A percentile compares a stretch with the other conserved stretches of the same genome.
These are phyloP conservation scores for Drosophila prostipennis DNA, from an alignment of 2,888 invertebrate species.

Conservation along the genomic window DNA sequence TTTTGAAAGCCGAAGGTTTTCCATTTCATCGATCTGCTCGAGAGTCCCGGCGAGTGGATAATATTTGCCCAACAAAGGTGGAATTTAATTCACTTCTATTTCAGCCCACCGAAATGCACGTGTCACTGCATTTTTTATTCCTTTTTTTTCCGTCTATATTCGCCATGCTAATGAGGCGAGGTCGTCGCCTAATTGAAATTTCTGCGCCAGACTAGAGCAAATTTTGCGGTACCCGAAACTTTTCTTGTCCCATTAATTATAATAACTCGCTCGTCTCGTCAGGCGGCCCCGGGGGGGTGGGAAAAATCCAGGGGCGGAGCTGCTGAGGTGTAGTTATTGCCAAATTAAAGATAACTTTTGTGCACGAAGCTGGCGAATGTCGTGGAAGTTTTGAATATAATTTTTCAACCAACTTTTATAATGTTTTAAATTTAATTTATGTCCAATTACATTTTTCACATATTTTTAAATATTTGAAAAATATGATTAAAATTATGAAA, in stretches of 20 bases:
- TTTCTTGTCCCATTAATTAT: slow-evolving; percentile 25
- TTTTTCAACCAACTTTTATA: not conserved
- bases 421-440: too few species aligned
- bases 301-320: not conserved
- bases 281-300: not conserved
- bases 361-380: not conserved
- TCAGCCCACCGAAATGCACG: slow-evolving; percentile 1
- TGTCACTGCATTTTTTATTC: slow-evolving; percentile 3
- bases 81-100: slow-evolving; percentile 23
- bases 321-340: slow-evolving; percentile 7
- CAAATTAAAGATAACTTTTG: slow-evolving; percentile 6
- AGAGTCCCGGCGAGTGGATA: slow-evolving; percentile 8
- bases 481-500: too few species aligned
- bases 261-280: slow-evolving; percentile 29
- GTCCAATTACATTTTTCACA: too few species aligned
- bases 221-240: slow-evolving; percentile 12
- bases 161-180: slow-evolving; percentile 30
- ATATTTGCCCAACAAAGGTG: slow-evolving; percentile 19
- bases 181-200: slow-evolving; percentile 30
- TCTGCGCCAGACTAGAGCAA: slow-evolving; percentile 7
- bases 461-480: too few species aligned
- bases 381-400: not conserved
- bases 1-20: slow-evolving; percentile 26
- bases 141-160: not conserved
- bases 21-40: slow-evolving; percentile 6